Conservation (phyloP, 2,888 invertebrate genomes). For the Catocala fraxini region DNA sequence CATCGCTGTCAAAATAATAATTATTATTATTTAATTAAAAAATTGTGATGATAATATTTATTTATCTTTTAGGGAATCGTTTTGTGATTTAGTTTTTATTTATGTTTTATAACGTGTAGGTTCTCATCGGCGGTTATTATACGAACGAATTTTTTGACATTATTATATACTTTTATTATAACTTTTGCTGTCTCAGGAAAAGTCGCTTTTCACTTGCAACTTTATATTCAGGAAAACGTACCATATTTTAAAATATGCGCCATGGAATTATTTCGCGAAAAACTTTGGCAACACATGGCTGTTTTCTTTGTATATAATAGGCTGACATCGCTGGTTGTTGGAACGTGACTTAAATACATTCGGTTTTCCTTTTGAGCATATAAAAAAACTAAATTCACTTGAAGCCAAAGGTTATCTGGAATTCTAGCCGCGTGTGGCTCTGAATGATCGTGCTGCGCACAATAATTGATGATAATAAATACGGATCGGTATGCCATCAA, state of each 20-base stretch:
- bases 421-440: conserved; percentile 63
- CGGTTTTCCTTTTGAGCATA: conserved; percentile 53
- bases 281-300: conserved; percentile 23
- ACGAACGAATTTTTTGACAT: not conserved
- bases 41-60: no score
- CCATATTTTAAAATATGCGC: conserved; percentile 1
- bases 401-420: conserved; percentile 65
- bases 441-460: conserved; percentile 64
- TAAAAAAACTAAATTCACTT: conserved; percentile 62
- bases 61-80: not conserved
- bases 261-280: conserved; percentile 11
- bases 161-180: not conserved
- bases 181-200: not conserved
- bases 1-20: no score
- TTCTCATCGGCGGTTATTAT: not conserved
- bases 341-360: conserved; percentile 65
- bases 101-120: no score
- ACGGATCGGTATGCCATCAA: conserved; percentile 65
- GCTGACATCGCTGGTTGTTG: conserved; percentile 29
- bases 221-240: not conserved
- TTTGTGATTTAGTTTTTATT: not conserved
- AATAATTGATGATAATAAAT: conserved; percentile 69
- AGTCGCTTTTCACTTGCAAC: not conserved
- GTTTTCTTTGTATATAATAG: conserved; percentile 30
- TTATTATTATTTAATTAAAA: no score